Evolutionary conservation across 2,797 vertebrate species (phyloP).

Genomic region (Petrocephalus schoutedeni): DNA sequence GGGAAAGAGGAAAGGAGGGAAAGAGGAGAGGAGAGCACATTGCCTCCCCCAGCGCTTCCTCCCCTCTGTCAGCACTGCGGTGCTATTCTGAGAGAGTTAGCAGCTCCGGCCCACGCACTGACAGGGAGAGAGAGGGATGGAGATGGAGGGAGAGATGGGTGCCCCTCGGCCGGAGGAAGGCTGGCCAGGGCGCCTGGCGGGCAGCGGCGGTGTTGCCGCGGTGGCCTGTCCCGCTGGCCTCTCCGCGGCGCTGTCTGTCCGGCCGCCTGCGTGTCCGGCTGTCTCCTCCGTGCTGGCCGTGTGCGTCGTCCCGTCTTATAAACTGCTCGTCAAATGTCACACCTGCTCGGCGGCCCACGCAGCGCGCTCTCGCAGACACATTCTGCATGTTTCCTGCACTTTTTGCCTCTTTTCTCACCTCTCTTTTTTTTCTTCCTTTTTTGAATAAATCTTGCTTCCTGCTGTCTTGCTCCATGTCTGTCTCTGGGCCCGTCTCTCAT

Average conservation of each 20-base stretch:
- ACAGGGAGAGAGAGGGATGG: conserved; percentile 66
- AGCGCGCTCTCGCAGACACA: conserved; percentile 62
- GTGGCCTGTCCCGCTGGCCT: background rate
- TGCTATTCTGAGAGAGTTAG: conserved; percentile 80
- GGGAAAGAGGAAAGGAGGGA: background rate
- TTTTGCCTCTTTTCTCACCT: conserved; percentile 64
- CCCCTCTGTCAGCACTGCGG: conserved; percentile 68
- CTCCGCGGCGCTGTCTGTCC: background rate
- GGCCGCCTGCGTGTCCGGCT: background rate
- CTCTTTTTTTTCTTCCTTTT: conserved; percentile 64
- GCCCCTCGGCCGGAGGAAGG: conserved; percentile 29
- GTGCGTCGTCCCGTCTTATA: conserved; percentile 56
- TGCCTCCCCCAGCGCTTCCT: conserved; percentile 46
- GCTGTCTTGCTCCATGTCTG: conserved; percentile 27
- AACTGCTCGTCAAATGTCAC: conserved; percentile 73
- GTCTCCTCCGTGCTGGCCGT: conserved; percentile 2
- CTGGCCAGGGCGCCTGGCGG: conserved; percentile 13
- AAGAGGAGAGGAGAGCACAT: conserved; percentile 1
- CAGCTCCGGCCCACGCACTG: conserved; percentile 75
- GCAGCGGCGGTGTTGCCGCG: background rate
- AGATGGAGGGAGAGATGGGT: conserved; percentile 40
- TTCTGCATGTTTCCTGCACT: conserved; percentile 71
- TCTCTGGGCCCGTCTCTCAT: background rate
- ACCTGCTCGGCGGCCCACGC: conserved; percentile 70
- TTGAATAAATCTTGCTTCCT: conserved; percentile 43